Base-by-base conservation (phyloP, 2,888 invertebrate species). In the Ophion costatus region DNA sequence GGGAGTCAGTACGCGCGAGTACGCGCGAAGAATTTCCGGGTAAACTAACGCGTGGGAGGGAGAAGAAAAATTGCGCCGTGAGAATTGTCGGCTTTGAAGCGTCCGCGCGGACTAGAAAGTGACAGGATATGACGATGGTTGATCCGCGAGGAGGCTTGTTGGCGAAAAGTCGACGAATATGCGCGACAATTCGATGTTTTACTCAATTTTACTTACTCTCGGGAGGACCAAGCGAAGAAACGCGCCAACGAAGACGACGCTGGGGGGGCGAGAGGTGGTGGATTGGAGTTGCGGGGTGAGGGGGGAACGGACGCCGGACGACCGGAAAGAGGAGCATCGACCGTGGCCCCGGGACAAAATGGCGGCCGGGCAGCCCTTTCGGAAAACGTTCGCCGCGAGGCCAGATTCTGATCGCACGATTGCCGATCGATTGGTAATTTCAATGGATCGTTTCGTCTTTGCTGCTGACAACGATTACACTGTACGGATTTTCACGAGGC, bases 271-370 rank as follows among this genome's bases (percentile, higher is more conserved):
- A 89, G 89, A 88, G 88, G 92, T 92, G 92, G 92, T 92, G 93
- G 93, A 92, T 51, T 14, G 10, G 17, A 0, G 51, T 5, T 51
- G 17, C 51, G 14, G 14, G 0, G 9, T 2, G 87, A 88, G 89
- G 89, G 88, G 88, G 92, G 92, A 92, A 92, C 92, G 93, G 93
- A 92, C 90, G 92, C 91, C 91, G 92, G 91, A 83, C 86, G 85
- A 51, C 89, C 91, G 92, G 92, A 92, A 92, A 90, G 88, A 90
- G 89, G 88, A 91, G 89, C 90, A 92, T 92, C 91, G 91, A 92
- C 91, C 91, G 88, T 86, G 5, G 51, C 82, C 82, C 86, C 80
- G 73, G 80, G 74, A 10, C 77, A 83, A 85, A 80, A 85, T 83
- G 85, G 80, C 74, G 64, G 17, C 56, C 80, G 14, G 9, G 7